Base-by-base conservation (phyloP, 2,888 invertebrate species). In the Phortica okadai region DNA sequence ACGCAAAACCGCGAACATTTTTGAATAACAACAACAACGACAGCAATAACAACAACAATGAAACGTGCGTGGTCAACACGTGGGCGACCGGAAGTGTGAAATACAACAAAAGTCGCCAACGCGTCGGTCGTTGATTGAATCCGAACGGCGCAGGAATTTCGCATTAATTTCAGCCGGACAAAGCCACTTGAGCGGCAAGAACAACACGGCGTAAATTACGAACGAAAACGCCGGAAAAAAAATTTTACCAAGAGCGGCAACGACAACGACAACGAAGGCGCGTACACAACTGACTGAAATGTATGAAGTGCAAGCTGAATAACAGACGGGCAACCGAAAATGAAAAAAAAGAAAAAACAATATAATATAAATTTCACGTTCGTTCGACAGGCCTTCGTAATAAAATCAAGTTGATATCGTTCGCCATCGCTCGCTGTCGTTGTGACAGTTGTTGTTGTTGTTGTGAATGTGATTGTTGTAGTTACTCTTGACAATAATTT, bases 401-500 rank as follows among this genome's bases (percentile, higher is more conserved):
- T 50, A 8, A 14, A 50, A 50, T 50, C 10, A 50, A 14, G 42
- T 64, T 14, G 50, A 25, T 44, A 25, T 74, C 74, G 67, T 14
- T 66, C 64, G 64, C 16, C 8, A 25, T 50, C 42, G 67, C 16
- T 66, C 21, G 66, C 41, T 41, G 41, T 21, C n/a, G 54, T 50
- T 66, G 6, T 33, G 56, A 33, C 75, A 73, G 76, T 76, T 78
- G 75, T 78, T 77, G 77, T 82, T 76, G 76, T 76, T n/a, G n/a
- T n/a, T n/a, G n/a, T n/a, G n/a, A n/a, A n/a, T n/a, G n/a, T n/a
- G n/a, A n/a, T n/a, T 77, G 77, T 78, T 78, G 78, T 74, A 76
- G 76, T 79, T 75, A 78, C 77, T 79, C 78, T 79, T 86, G 84
- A 85, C 87, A 86, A 86, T 88, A 84, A 88, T 86, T 81, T 83